Evolutionary conservation across 2,797 vertebrate species (phyloP), one percentile per base, ranked within the genome.

Genomic region (Hirundo rustica): DNA sequence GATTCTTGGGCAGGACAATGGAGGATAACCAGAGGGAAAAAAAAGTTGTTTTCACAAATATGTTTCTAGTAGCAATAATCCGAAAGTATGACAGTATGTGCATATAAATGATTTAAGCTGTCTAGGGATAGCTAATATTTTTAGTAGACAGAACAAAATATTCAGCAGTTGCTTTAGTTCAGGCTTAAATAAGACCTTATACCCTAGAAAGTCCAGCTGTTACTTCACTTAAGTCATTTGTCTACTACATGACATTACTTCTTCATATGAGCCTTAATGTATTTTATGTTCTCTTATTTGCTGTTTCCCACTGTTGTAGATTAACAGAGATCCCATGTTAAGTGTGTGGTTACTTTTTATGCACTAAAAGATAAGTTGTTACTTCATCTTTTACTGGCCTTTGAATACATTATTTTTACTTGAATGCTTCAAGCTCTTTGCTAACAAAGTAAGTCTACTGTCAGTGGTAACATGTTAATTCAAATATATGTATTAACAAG

Each of bases 401-500:
- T 32, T 51, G 44, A 84, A 84, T 55, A 75, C 5, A 26, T 36
- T 77, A 6, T 53, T 81, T 84, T 84, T 44, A 58, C 66, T 51
- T 55, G 42, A 74, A 80, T 51, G 72, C 27, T 67, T 70, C 32
- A 79, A 86, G 45, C 22, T 90, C 45, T 73, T 64, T 44, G 26
- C 64, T 83, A 84, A 80, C 70, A 87, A 78, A 93, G 44, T n/a
- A 66, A 88, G 34, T 32, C 80, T 72, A 40, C 54, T 86, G 67
- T 81, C 94, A 90, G 27, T 64, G 55, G 73, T 47, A 94, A 88
- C 67, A 93, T 32, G 70, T 90, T 94, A 96, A 96, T 94, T 95
- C 77, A 85, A 95, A 55, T 62, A 38, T 27, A 81, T n/a, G 42
- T 82, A 94, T 94, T 81, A 95, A 79, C 47, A 40, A 75, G 65